Evolutionary conservation across 2,888 invertebrate species (phyloP), one percentile per base, ranked within the genome.

Genomic region (Troilus luridus): DNA sequence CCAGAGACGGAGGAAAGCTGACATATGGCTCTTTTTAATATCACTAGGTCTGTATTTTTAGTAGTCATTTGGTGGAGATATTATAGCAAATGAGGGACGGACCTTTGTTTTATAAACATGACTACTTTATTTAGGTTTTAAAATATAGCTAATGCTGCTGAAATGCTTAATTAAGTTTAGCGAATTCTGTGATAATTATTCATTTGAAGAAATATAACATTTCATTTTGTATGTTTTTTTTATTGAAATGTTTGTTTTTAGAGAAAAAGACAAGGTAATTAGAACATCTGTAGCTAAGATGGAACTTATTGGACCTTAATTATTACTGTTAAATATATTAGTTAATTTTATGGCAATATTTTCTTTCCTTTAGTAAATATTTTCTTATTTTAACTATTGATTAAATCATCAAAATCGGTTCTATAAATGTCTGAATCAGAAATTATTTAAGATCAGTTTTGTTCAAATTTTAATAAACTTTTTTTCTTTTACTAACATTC

Each of bases 171-270:
- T 64, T 64, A 64, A 89, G 60, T 54, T 62, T 89, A 89, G 89
- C 59, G 62, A 89, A n/a, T 89, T 89, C 89, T 89, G 89, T 89
- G 89, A 89, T 89, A 89, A 88, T 67, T 89, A 64, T 89, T 60
- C 60, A 89, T 89, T 89, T 8, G 8, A 54, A 64, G 62, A 62
- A 54, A 85, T 85, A 58, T n/a, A 41, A 5, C 54, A 85, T 85
- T 85, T 56, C 54, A 54, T 81, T 81, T 54, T 12, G 19, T 58
- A 56, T 41, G 41, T 56, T 21, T 19, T 54, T 27, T 56, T n/a
- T n/a, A 85, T n/a, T 85, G 85, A 85, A 85, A 85, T 85, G 56
- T 85, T 85, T 56, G 56, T 56, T 56, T 77, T 54, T 56, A 85
- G 56, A 58, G 11, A 58, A 85, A 81, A 85, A 85, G 85, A 85